Evolutionary conservation across 2,113 vertebrate species (phyloP).

Genomic region (Notarius lentiginosus): DNA sequence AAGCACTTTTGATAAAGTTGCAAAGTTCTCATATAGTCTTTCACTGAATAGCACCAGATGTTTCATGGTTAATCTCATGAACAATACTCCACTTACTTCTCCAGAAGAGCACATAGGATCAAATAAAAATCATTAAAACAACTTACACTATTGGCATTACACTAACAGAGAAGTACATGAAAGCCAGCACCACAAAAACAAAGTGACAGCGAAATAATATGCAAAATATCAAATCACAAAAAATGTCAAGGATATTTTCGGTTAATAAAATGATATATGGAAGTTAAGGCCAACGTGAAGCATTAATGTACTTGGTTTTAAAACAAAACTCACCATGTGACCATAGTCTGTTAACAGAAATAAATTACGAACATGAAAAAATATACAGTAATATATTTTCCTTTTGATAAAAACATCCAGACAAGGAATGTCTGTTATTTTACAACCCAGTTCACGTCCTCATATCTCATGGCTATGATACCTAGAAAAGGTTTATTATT

Average conservation of each 20-base stretch:
- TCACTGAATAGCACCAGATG: neutral
- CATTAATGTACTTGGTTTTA: neutral
- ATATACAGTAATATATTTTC: neutral
- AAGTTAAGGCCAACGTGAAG: neutral
- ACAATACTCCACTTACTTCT: neutral
- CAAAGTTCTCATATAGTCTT: neutral
- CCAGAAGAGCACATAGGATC: neutral
- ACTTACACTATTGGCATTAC: neutral
- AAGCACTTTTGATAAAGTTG: neutral
- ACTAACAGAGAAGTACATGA: neutral
- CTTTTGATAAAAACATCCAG: neutral
- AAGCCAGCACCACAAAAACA: neutral
- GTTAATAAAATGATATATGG: neutral
- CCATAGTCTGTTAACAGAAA: neutral
- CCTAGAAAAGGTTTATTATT: neutral
- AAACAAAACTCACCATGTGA: neutral
- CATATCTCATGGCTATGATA: neutral
- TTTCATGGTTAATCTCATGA: neutral
- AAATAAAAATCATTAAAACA: slow-evolving; percentile 2
- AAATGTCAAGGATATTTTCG: neutral
- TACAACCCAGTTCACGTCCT: neutral
- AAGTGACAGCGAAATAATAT: neutral
- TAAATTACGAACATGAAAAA: neutral
- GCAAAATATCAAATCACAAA: neutral
- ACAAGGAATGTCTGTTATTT: slow-evolving; percentile 8